Evolutionary conservation across 2,113 vertebrate genomes (phyloP), one percentile per base, ranked within the genome.

Genomic region (Seriola quinqueradiata): DNA sequence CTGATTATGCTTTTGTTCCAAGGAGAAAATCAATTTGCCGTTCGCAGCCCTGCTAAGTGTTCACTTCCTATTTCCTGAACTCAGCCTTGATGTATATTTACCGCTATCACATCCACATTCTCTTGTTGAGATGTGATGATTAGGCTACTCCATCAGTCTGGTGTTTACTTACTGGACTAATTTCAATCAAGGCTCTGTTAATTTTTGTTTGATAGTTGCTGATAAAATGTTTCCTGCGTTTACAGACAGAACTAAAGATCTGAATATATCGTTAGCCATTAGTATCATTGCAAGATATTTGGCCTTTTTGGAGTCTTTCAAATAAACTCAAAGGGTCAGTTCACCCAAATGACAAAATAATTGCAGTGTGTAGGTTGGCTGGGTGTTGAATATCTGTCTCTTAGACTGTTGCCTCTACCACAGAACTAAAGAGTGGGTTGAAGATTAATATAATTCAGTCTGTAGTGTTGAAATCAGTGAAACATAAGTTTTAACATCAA

Each of bases 51-150:
- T 59, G 34, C 64, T 67, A 81, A 92, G 73, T 79, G 84, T 70
- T 88, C 81, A 66, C 82, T 88, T 92, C 86, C 72, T 61, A 80
- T 87, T 93, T 90, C 87, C 92, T 89, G 68, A 84, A 60, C 8
- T 23, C 36, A 42, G 79, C 81, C 77, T 74, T 83, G 79, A 91
- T 89, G 87, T 86, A 69, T 64, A 52, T 88, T 85, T 82, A 70
- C 60, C 8, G 40, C 70, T 65, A 65, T 90, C 75, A 70, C 50
- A n/a, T 23, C 25, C 69, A 78, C 73, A 73, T 85, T 77, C 54
- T 79, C 54, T 16, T 71, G 77, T 81, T 70, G 36, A 86, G 84
- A 85, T 82, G 79, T 68, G 77, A 60, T 87, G 73, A 90, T 92
- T 87, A 70, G 66, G 64, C 68, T 67, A 17, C 76, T 67, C 55